These are phyloP conservation scores for Psilopsiagon aymara DNA, from an alignment of 2,113 vertebrate genomes.

Conservation along the genomic window DNA sequence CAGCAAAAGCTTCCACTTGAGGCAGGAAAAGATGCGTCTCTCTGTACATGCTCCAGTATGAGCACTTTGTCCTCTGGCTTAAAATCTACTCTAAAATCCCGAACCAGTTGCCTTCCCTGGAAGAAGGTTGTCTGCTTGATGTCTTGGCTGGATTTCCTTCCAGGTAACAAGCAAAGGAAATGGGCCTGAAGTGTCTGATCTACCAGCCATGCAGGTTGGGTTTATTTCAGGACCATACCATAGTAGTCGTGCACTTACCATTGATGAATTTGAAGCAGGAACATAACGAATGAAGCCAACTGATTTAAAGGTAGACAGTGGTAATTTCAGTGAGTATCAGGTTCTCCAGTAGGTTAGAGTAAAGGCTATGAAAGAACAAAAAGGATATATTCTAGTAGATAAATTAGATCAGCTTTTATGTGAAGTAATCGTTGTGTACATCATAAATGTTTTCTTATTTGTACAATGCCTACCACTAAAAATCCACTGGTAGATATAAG, in stretches of 20 bases:
- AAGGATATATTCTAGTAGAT: background rate
- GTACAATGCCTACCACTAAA: background rate
- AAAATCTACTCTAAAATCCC: background rate
- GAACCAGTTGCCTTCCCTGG: background rate
- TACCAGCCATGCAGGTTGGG: background rate
- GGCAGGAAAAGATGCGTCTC: background rate
- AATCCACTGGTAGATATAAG: background rate
- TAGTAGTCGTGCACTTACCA: background rate
- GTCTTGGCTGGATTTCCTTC: background rate
- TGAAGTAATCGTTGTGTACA: background rate
- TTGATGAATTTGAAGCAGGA: background rate
- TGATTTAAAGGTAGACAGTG: background rate
- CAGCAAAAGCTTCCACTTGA: background rate
- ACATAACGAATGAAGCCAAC: background rate
- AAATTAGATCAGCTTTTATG: background rate
- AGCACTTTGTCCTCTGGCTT: background rate
- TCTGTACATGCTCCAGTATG: rapidly evolving
- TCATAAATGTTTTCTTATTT: background rate
- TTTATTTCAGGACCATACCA: background rate
- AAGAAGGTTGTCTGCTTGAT: background rate
- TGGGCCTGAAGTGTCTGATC: background rate
- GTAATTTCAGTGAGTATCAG: background rate
- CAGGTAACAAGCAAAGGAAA: too few species aligned
- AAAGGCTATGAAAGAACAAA: background rate
- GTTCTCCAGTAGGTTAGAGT: background rate